Evolutionary conservation across 2,797 vertebrate genomes (phyloP).

Genomic region (Coreius guichenoti): DNA sequence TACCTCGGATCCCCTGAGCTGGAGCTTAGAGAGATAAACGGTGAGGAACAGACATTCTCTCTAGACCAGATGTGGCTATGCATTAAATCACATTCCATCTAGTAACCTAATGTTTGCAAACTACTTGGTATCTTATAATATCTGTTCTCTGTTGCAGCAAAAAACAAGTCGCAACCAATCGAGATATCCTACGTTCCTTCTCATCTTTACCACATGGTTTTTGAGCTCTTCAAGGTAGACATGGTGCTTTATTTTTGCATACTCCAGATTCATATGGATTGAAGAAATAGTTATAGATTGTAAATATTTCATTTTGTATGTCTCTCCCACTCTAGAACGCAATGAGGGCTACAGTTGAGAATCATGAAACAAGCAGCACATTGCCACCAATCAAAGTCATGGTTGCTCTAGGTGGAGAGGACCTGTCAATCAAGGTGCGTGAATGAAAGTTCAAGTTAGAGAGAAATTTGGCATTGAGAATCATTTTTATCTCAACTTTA

Average conservation of each 20-base stretch:
- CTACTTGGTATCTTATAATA: neutral
- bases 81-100: neutral
- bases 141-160: constrained; percentile 68
- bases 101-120: neutral
- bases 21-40: constrained; percentile 83
- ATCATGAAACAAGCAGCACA: constrained; percentile 79
- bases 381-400: constrained; percentile 83
- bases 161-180: constrained; percentile 76
- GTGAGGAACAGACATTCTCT: constrained; percentile 69
- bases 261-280: neutral
- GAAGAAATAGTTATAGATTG: neutral
- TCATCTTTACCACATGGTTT: constrained; percentile 91
- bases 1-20: constrained; percentile 87
- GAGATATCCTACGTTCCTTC: constrained; percentile 88
- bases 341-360: constrained; percentile 89
- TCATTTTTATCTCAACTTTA: neutral
- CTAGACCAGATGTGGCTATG: neutral
- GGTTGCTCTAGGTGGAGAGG: constrained; percentile 86
- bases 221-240: constrained; percentile 91
- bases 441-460: neutral
- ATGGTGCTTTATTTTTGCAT: neutral
- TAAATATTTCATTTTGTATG: neutral
- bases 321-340: constrained; percentile 77
- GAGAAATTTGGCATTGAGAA: neutral
- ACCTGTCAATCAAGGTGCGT: constrained; percentile 84